These are phyloP conservation scores for Nebria ingens DNA, from an alignment of 1,140 invertebrate species.

Conservation along the genomic window DNA sequence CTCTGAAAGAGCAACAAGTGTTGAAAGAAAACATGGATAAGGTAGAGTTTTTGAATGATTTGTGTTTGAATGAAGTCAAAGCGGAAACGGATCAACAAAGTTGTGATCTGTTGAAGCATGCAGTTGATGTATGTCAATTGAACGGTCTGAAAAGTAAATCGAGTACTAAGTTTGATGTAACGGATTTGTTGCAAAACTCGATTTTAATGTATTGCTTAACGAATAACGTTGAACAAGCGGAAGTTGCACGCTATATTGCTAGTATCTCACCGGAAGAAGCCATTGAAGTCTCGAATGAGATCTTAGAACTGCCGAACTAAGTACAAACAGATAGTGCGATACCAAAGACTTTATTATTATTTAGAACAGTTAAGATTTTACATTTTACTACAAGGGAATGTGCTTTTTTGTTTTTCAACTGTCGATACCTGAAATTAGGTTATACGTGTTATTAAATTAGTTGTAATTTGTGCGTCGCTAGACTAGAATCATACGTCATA, in stretches of 20 bases:
- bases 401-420: conserved; percentile 18
- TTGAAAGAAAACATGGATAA: no score
- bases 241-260: neutral
- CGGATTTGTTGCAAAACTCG: neutral
- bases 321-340: neutral
- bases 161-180: neutral
- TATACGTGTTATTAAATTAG: no score
- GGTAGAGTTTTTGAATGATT: no score
- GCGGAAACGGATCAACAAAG: no score
- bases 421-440: conserved; percentile 14
- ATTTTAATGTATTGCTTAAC: neutral
- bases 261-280: neutral
- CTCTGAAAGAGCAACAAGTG: neutral
- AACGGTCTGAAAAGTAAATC: no score
- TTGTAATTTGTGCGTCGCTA: no score
- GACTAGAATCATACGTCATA: no score
- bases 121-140: neutral
- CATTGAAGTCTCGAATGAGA: neutral
- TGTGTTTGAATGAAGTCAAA: no score
- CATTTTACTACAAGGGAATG: neutral
- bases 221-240: neutral
- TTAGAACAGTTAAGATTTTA: neutral
- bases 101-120: no score
- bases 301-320: neutral
- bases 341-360: neutral